Evolutionary conservation across 2,888 invertebrate genomes (phyloP).

Genomic region (Fissipunctia ypsillon): DNA sequence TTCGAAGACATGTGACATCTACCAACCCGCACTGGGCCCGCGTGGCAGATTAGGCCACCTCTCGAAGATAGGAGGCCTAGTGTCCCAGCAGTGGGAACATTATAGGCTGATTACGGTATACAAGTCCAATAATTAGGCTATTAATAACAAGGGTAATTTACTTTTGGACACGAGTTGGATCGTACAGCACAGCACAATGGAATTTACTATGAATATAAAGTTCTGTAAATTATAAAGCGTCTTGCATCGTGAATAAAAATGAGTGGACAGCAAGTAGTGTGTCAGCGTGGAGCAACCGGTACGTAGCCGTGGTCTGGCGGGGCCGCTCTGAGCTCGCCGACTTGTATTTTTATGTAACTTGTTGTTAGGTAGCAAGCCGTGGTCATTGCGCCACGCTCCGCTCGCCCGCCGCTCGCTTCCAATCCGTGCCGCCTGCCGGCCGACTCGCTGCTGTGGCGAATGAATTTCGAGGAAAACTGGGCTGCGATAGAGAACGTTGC

Average conservation of each 20-base stretch:
- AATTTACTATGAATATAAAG: slow-evolving; percentile 62
- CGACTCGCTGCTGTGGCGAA: slow-evolving; percentile 61
- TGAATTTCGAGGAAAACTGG: slow-evolving; percentile 71
- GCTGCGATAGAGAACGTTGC: slow-evolving; percentile 57
- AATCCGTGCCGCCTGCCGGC: slow-evolving; percentile 53
- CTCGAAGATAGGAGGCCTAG: too few species aligned
- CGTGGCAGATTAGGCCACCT: too few species aligned
- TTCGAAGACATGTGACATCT: too few species aligned
- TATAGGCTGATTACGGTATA: too few species aligned
- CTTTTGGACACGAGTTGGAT: slow-evolving; percentile 10
- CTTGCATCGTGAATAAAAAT: slow-evolving; percentile 73
- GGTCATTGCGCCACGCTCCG: slow-evolving; percentile 78
- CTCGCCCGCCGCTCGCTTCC: slow-evolving; percentile 63
- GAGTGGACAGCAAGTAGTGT: slow-evolving; percentile 69
- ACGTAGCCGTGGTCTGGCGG: slow-evolving; percentile 64
- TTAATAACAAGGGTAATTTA: slow-evolving; percentile 24
- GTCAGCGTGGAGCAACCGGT: slow-evolving; percentile 81
- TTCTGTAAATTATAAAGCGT: slow-evolving; percentile 58
- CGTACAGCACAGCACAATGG: slow-evolving; percentile 45
- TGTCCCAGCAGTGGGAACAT: too few species aligned
- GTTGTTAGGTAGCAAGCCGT: slow-evolving; percentile 70
- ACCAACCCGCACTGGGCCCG: too few species aligned
- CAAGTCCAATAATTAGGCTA: slow-evolving; percentile 13
- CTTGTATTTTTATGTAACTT: slow-evolving; percentile 87
- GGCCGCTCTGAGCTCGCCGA: slow-evolving; percentile 66